phyloP scores from a whole-genome alignment of 1,140 invertebrate species.

The Caenorhabditis remanei region DNA sequence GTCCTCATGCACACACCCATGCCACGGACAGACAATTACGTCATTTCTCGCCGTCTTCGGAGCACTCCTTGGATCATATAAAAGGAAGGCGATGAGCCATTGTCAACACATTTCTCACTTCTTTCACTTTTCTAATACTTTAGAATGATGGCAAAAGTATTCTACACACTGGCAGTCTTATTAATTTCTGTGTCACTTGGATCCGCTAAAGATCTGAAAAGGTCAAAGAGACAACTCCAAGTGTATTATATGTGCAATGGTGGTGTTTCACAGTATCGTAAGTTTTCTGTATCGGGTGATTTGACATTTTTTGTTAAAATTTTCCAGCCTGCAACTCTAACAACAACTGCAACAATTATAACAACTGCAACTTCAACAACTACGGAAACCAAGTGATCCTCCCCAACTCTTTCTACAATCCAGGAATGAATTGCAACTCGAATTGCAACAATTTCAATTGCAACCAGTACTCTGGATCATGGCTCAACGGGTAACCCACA shows the following conservation, averaged over 20 bases:
- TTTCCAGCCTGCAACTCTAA: constrained; percentile 30
- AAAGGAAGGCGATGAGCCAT: background rate
- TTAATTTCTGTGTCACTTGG: background rate
- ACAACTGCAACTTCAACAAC: constrained; percentile 46
- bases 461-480: constrained; percentile 43
- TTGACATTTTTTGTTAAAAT: background rate
- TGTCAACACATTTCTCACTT: constrained; percentile 18
- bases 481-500: constrained; percentile 4
- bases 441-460: constrained; percentile 37
- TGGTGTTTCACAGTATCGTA: constrained; percentile 35
- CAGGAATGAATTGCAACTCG: constrained; percentile 28
- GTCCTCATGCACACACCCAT: constrained; percentile 48
- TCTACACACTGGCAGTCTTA: background rate
- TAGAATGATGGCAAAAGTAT: constrained; percentile 6
- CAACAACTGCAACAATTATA: constrained; percentile 39
- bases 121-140: background rate
- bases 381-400: constrained; percentile 23
- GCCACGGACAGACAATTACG: constrained; percentile 24
- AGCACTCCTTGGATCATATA: constrained; percentile 30
- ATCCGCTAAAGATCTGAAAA: constrained; percentile 33
- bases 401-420: constrained; percentile 7
- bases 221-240: constrained; percentile 11
- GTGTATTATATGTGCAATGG: constrained; percentile 52
- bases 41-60: background rate
- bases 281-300: background rate